A percentile compares a stretch with the other conserved stretches of the same genome.
Conservation (phyloP, 2,797 vertebrate species). For the Thalassophryne amazonica region DNA sequence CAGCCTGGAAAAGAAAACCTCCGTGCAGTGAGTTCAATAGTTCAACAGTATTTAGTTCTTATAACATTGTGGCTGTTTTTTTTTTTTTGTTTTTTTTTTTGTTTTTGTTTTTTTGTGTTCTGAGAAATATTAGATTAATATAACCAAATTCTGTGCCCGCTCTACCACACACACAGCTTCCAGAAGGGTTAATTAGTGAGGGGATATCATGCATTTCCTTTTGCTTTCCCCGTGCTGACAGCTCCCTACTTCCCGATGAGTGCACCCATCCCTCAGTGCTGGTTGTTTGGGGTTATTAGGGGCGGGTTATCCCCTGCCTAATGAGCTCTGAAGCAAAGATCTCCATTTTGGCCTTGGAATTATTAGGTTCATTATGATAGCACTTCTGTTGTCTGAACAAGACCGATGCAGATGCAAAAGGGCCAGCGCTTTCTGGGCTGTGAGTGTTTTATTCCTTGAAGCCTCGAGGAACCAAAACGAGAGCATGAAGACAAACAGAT, state of each 20-base stretch:
- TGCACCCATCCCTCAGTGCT: constrained; percentile 27
- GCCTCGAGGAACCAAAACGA: constrained; percentile 21
- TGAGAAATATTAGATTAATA: constrained; percentile 21
- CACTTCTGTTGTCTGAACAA: constrained; percentile 11
- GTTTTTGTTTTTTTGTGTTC: constrained; percentile 6
- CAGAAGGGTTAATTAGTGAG: constrained; percentile 61
- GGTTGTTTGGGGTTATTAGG: constrained; percentile 46
- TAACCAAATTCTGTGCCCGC: constrained; percentile 8
- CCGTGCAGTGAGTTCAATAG: constrained; percentile 16
- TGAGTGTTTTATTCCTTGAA: constrained; percentile 10
- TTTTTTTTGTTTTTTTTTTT: constrained; percentile 12
- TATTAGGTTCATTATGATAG: constrained; percentile 59
- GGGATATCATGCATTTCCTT: constrained; percentile 36
- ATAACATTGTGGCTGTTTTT: constrained; percentile 2
- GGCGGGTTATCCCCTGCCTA: constrained; percentile 44
- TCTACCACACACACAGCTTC: constrained; percentile 11
- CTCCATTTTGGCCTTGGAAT: constrained; percentile 47
- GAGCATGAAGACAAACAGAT: constrained; percentile 19
- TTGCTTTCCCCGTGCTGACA: constrained; percentile 26
- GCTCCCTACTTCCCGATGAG: constrained; percentile 16
- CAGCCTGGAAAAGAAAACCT: too few relatives aligned
- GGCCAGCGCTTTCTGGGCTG: background rate
- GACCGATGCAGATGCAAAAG: background rate
- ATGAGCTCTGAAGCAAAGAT: constrained; percentile 64
- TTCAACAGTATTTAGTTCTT: constrained; percentile 7